Conservation (phyloP, 2,113 vertebrate genomes). For the Gallinago paraguaiae region DNA sequence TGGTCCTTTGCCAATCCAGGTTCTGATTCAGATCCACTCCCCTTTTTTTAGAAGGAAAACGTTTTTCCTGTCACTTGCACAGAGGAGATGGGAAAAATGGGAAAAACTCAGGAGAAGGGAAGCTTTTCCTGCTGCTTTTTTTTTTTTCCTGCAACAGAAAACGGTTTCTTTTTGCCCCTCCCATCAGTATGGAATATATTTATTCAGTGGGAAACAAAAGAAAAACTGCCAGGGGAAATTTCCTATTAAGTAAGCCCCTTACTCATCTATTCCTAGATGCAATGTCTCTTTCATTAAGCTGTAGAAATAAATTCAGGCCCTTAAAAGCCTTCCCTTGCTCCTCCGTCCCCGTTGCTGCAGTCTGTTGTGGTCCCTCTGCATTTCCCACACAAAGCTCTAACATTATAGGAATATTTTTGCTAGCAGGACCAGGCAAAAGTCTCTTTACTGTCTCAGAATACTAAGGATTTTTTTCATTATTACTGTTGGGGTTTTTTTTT, state of each 20-base stretch:
- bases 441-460: neutral
- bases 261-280: neutral
- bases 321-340: neutral
- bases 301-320: neutral
- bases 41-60: neutral
- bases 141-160: neutral
- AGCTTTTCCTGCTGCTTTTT: neutral
- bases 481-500: neutral
- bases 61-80: neutral
- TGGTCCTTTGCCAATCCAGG: neutral
- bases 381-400: neutral
- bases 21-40: neutral
- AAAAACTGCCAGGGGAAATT: neutral
- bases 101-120: neutral
- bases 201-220: neutral
- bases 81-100: neutral
- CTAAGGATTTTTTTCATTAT: neutral
- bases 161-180: neutral
- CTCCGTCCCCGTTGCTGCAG: accelerated
- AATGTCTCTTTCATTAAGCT: neutral
- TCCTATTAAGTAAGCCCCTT: neutral
- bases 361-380: neutral
- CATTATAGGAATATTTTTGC: neutral
- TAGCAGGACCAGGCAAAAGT: neutral
- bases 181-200: neutral